Evolutionary conservation across 2,797 vertebrate species (phyloP).

Genomic region (Todus mexicanus): DNA sequence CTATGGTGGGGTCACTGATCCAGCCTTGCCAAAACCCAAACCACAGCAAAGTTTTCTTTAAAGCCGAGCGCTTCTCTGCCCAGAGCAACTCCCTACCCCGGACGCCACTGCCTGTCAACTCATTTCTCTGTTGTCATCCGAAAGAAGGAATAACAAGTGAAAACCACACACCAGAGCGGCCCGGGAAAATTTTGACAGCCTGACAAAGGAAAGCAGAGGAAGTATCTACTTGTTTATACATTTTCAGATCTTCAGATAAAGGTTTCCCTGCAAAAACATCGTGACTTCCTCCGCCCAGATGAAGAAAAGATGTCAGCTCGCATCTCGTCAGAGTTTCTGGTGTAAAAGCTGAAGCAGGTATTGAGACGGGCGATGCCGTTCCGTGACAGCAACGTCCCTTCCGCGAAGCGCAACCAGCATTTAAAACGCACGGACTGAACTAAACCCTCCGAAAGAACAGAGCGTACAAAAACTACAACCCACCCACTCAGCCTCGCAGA

Average conservation of each 20-base stretch:
- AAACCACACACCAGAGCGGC: background rate
- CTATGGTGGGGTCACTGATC: background rate
- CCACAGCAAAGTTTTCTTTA: background rate
- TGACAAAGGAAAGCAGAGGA: slow-evolving; percentile 18
- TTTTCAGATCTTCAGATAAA: background rate
- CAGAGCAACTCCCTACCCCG: background rate
- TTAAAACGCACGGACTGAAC: slow-evolving; percentile 4
- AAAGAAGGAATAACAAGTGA: slow-evolving; percentile 29
- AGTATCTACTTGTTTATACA: slow-evolving; percentile 9
- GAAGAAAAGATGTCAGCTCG: slow-evolving; percentile 16
- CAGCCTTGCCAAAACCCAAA: background rate
- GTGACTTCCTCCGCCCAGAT: background rate
- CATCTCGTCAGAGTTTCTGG: background rate
- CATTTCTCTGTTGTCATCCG: background rate
- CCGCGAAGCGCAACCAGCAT: background rate
- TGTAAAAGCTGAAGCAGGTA: background rate
- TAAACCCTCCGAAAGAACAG: slow-evolving; percentile 10
- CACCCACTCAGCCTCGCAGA: slow-evolving; percentile 15
- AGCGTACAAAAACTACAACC: background rate
- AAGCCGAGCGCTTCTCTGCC: background rate
- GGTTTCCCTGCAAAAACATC: background rate
- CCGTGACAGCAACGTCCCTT: background rate
- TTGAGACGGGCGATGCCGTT: background rate
- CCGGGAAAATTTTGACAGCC: slow-evolving; percentile 10
- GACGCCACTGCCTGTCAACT: background rate